Conservation (phyloP, 2,797 vertebrate genomes). For the Sebastolobus altivelis region DNA sequence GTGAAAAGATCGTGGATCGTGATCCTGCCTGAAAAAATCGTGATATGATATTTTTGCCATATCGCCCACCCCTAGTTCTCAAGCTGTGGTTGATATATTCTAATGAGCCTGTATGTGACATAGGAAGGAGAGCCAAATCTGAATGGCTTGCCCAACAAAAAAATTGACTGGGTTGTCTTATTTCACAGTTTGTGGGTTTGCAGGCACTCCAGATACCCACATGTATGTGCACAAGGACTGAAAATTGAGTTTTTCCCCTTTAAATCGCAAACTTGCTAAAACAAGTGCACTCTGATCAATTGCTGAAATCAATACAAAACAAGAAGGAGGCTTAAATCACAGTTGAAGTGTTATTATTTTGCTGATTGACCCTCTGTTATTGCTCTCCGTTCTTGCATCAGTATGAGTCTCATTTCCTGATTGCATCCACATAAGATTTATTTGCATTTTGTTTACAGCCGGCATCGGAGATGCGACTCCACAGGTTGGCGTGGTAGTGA, state of each 20-base stretch:
- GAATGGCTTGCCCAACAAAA: too few relatives aligned
- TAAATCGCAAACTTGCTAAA: constrained; percentile 1
- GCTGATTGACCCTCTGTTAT: constrained; percentile 27
- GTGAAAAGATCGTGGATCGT: too few relatives aligned
- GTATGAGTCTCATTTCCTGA: constrained; percentile 21
- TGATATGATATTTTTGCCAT: too few relatives aligned
- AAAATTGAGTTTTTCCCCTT: not conserved
- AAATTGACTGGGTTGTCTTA: too few relatives aligned
- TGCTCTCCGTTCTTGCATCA: constrained; percentile 13
- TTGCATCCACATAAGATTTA: constrained; percentile 29
- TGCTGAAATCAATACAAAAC: not conserved
- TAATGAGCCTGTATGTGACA: too few relatives aligned
- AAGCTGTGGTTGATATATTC: not conserved
- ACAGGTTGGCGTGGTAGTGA: constrained; percentile 10
- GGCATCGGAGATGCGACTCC: constrained; percentile 7
- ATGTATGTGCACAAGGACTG: too few relatives aligned
- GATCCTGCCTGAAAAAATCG: too few relatives aligned
- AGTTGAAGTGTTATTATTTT: not conserved
- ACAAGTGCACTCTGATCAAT: not conserved
- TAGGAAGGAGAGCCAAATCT: too few relatives aligned
- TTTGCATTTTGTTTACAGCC: constrained; percentile 55
- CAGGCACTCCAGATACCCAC: too few relatives aligned
- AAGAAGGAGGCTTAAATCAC: not conserved
- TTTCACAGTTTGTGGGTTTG: too few relatives aligned
- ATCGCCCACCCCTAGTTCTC: too few relatives aligned